Base-by-base conservation (phyloP, 1,140 invertebrate genomes). In the Drosophila lacertosa region DNA sequence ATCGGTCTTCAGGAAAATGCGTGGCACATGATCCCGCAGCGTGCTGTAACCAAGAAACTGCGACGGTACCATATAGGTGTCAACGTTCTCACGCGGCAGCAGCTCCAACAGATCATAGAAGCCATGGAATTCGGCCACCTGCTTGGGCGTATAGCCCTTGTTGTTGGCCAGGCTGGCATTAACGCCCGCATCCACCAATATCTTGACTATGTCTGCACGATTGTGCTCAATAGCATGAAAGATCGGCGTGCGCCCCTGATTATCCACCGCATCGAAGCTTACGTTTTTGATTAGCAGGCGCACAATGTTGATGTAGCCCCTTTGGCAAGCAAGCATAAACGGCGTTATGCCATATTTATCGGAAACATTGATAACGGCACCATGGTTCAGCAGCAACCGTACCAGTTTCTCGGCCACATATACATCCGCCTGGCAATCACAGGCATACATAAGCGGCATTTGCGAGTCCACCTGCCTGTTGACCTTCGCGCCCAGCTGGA, bases 211-310 rank as follows among this genome's bases (percentile, higher is more conserved):
- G 6, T 92, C 81, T 0, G 66, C 32, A 33, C 91, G 84, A 63
- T 92, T 92, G 15, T 82, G 73, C 45, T 92, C 89, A 3, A 93
- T 91, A n/a, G 93, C 93, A 90, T 92, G 91, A 58, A 93, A 93
- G 39, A 93, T 77, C 5, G 91, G 89, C 50, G 90, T 92, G 83
- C 92, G 92, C 0, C 91, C 91, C 33, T 92, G 90, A 75, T 92
- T 92, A 69, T 93, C 92, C 16, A 88, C 67, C 6, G 88, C 89
- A 59, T 92, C 82, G 16, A 89, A 77, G 62, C 86, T 90, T 24
- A 92, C 91, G 13, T 89, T 54, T 2, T 91, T 74, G 1, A 93
- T 70, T 6, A 93, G 42, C 13, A 91, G 77, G 15, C 91, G 72
- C 9, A 93, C 89, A 4, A 92, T 74, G 18, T 66, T 67, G 11